Conservation (phyloP, 2,888 invertebrate genomes). For the Drosophila algonquin region DNA sequence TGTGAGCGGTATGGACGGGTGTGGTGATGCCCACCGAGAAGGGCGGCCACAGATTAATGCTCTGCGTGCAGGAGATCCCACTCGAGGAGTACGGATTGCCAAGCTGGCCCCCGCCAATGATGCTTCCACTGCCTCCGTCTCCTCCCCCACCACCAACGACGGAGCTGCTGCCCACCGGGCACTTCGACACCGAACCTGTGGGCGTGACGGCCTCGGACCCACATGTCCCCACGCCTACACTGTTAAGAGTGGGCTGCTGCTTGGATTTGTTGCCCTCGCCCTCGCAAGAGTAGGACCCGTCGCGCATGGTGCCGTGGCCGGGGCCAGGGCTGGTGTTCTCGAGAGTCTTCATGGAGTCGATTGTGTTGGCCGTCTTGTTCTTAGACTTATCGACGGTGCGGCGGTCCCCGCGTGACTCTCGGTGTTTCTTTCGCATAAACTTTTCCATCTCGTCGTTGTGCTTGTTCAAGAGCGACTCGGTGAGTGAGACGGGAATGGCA, state of each 20-base stretch:
- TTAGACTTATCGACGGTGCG: conserved; percentile 84
- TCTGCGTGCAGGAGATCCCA: conserved; percentile 61
- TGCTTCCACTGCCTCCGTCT: background rate
- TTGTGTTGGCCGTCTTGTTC: conserved; percentile 72
- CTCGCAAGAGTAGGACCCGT: conserved; percentile 87
- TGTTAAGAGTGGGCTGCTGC: conserved; percentile 80
- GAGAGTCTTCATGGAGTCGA: conserved; percentile 69
- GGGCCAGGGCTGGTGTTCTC: conserved; percentile 79
- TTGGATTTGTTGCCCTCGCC: conserved; percentile 86
- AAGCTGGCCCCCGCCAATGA: conserved; percentile 6
- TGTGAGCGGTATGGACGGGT: conserved; percentile 67
- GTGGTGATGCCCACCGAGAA: conserved; percentile 85
- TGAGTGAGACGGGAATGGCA: conserved; percentile 84
- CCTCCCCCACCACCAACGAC: background rate
- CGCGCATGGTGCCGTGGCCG: conserved; percentile 86
- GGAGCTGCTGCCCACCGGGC: conserved; percentile 1
- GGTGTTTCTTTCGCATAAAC: conserved; percentile 89
- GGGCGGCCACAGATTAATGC: conserved; percentile 87
- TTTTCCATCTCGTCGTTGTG: conserved; percentile 94
- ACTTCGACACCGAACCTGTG: conserved; percentile 1
- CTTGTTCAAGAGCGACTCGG: conserved; percentile 87
- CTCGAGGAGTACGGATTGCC: conserved; percentile 20
- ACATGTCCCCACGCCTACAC: conserved; percentile 1
- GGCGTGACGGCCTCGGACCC: background rate
- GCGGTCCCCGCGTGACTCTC: conserved; percentile 85